Conservation (phyloP, 1,140 invertebrate genomes). For the Aphis craccivora region DNA sequence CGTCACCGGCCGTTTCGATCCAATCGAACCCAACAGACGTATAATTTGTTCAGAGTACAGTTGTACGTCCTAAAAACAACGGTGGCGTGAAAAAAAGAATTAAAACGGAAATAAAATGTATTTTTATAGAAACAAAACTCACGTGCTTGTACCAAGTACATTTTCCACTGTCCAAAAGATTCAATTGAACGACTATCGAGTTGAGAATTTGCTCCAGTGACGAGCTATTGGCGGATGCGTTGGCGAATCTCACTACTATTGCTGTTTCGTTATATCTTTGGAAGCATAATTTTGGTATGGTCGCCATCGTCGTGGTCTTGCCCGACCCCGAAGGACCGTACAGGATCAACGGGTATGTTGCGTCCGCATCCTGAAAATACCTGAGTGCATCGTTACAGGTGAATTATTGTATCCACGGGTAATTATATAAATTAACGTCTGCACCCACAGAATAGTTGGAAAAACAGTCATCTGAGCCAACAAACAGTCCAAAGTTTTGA, state of each 20-base stretch:
- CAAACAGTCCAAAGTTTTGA: not conserved
- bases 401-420: not conserved
- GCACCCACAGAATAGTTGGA: not conserved
- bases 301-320: slow-evolving; percentile 79
- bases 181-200: slow-evolving; percentile 74
- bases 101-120: not conserved
- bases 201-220: slow-evolving; percentile 73
- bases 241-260: slow-evolving; percentile 71
- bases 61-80: slow-evolving; percentile 63
- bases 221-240: slow-evolving; percentile 73
- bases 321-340: slow-evolving; percentile 81
- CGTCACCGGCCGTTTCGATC: slow-evolving; percentile 68
- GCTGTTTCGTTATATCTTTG: slow-evolving; percentile 71
- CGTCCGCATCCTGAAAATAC: slow-evolving; percentile 73
- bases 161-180: slow-evolving; percentile 70
- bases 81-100: not conserved
- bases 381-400: slow-evolving; percentile 63
- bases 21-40: slow-evolving; percentile 67
- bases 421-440: not conserved
- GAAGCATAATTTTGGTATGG: slow-evolving; percentile 72
- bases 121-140: slow-evolving; percentile 42
- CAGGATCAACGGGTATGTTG: slow-evolving; percentile 72
- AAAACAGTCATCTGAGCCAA: not conserved
- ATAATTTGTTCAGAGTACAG: slow-evolving; percentile 67
- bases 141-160: slow-evolving; percentile 70